These are phyloP conservation scores for Anthonomus grandis DNA, from an alignment of 1,140 invertebrate genomes.

Conservation along the genomic window DNA sequence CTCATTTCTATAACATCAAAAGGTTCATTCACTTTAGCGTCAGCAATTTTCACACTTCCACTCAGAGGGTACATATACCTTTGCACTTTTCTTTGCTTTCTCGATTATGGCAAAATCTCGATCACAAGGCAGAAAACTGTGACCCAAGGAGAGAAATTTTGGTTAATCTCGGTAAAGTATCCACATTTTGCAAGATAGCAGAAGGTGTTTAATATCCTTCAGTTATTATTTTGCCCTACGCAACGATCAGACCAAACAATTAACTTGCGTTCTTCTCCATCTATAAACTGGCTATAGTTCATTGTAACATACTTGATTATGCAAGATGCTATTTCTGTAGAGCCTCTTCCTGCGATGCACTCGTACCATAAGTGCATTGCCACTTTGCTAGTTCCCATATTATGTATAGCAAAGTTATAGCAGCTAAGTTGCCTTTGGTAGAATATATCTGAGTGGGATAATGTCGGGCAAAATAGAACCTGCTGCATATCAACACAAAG, in stretches of 20 bases:
- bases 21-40: slow-evolving; percentile 2
- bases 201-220: background rate
- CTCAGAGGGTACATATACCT: background rate
- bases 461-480: background rate
- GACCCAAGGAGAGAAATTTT: slow-evolving; percentile 7
- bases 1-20: background rate
- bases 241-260: background rate
- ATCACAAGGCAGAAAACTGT: slow-evolving; percentile 17
- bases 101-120: slow-evolving; percentile 5
- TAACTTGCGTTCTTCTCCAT: background rate
- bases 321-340: background rate
- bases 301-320: background rate
- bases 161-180: slow-evolving; percentile 1
- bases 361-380: background rate
- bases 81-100: slow-evolving; percentile 1
- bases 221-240: background rate
- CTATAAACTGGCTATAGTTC: background rate
- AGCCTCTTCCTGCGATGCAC: background rate
- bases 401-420: slow-evolving; percentile 2
- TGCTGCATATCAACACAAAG: slow-evolving; percentile 1
- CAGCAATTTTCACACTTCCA: slow-evolving; percentile 5
- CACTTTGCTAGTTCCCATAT: background rate
- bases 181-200: background rate
- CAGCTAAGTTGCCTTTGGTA: background rate
- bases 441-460: background rate